Conservation (phyloP, 2,888 invertebrate genomes). For the Ophonus ardosiacus region DNA sequence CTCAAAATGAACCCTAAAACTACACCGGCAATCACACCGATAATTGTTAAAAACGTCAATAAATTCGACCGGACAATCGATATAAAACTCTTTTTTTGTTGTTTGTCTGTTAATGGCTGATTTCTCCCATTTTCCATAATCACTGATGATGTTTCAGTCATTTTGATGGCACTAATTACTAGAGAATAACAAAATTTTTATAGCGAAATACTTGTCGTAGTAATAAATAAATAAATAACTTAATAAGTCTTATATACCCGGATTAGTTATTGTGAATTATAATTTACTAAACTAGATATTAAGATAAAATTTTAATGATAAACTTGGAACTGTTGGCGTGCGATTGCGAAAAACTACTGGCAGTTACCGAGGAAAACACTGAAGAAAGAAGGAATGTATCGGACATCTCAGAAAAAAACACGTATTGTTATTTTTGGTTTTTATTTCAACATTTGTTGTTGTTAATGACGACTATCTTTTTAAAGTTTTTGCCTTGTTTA, state of each 20-base stretch:
- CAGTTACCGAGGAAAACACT: background rate
- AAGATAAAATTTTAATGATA: slow-evolving; percentile 51
- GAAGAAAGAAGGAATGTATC: background rate
- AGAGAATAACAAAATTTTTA: background rate
- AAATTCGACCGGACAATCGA: slow-evolving; percentile 75
- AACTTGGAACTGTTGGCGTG: background rate
- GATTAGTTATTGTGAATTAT: slow-evolving; percentile 49
- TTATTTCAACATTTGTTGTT: background rate
- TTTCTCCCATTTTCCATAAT: slow-evolving; percentile 50
- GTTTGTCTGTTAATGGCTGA: slow-evolving; percentile 17
- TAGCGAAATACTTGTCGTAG: background rate
- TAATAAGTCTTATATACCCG: slow-evolving; percentile 38
- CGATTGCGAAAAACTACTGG: slow-evolving; percentile 7
- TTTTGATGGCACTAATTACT: background rate
- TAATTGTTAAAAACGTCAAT: slow-evolving; percentile 79
- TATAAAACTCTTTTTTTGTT: slow-evolving; percentile 68
- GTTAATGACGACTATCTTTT: background rate
- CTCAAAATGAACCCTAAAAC: slow-evolving; percentile 77
- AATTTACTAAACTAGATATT: slow-evolving; percentile 48
- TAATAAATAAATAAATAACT: slow-evolving; percentile 49
- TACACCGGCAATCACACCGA: slow-evolving; percentile 79
- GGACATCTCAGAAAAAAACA: background rate
- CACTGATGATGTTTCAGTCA: slow-evolving; percentile 28
- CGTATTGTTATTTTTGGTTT: slow-evolving; percentile 3
- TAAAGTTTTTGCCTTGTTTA: background rate